These are phyloP conservation scores for Diaphora mendica DNA, from an alignment of 2,888 invertebrate genomes.

Conservation along the genomic window DNA sequence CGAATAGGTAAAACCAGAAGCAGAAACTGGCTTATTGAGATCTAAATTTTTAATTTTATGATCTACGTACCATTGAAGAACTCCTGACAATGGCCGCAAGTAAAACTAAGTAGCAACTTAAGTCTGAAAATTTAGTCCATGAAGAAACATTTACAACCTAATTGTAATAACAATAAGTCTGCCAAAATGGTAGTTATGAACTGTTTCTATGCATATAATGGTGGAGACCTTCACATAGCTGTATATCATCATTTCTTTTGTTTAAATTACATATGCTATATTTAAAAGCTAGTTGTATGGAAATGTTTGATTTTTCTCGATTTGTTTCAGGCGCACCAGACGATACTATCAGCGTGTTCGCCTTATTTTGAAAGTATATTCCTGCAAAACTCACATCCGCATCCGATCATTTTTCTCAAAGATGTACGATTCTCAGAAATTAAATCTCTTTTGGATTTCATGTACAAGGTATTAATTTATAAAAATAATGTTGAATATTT, in stretches of 20 bases:
- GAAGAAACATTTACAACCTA: conserved; percentile 59
- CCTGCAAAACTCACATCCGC: conserved; percentile 95
- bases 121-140: conserved; percentile 49
- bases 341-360: conserved; percentile 96
- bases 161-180: conserved; percentile 76
- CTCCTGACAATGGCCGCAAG: conserved; percentile 6
- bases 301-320: conserved; percentile 61
- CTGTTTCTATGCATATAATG: conserved; percentile 60
- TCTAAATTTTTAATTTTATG: not conserved
- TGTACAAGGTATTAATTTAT: conserved; percentile 91
- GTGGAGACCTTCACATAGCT: conserved; percentile 72
- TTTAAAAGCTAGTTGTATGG: conserved; percentile 47
- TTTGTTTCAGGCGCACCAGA: conserved; percentile 94
- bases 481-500: not conserved
- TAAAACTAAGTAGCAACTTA: conserved; percentile 32
- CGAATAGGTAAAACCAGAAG: not conserved
- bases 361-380: conserved; percentile 97
- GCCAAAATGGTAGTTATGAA: conserved; percentile 65
- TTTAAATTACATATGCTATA: conserved; percentile 54
- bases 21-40: not conserved
- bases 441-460: conserved; percentile 95
- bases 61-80: conserved; percentile 4
- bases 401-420: conserved; percentile 96
- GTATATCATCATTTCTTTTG: conserved; percentile 66
- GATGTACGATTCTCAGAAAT: conserved; percentile 96